Base-by-base conservation (phyloP, 35 echinoderm and acorn worm genomes). In the Ophiothrix spiculata region DNA sequence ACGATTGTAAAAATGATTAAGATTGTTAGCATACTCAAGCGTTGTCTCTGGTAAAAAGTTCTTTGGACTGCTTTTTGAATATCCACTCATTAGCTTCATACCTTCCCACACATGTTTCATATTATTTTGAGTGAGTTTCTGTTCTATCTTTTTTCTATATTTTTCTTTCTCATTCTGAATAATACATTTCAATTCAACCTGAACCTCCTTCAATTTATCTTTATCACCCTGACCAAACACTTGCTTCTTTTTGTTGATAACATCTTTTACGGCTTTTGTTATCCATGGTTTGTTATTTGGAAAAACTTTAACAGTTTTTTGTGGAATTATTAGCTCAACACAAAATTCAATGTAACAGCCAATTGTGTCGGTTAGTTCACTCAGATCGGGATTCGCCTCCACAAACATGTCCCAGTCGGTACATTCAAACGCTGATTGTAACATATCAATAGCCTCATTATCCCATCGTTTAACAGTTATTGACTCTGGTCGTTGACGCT, bases 221-320 rank as follows among this genome's bases (percentile, higher is more conserved):
- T 64, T 79, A 73, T 85, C 77, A 1, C 76, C 76, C 54, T 74
- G 75, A 74, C 75, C 75, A 73, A 85, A 91, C 31, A 76, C 40
- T n/a, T 45, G 40, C 39, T 85, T 91, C 64, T 91, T 91, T 39
- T 60, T 85, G n/a, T 91, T 91, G 41, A 91, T 84, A 34, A 85
- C 83, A 33, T 46, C 42, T 83, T 79, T 91, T 37, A 91, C 83
- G 8, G 54, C 64, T 38, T 75, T 81, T 4, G 83, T 86, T 16
- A 91, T 80, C 89, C 89, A 91, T 29, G 89, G 89, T 86, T 91
- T 91, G 35, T 83, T 83, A 49, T 91, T 91, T 3, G 80, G 39
- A 49, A 74, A 91, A 13, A 81, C 25, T 25, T 91, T 91, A 2
- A 91, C 45, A 25, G 78, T 42, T 77, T 86, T 91, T 77, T 38